These are phyloP conservation scores for Perdita meconis DNA, from an alignment of 2,888 invertebrate genomes.

Conservation along the genomic window DNA sequence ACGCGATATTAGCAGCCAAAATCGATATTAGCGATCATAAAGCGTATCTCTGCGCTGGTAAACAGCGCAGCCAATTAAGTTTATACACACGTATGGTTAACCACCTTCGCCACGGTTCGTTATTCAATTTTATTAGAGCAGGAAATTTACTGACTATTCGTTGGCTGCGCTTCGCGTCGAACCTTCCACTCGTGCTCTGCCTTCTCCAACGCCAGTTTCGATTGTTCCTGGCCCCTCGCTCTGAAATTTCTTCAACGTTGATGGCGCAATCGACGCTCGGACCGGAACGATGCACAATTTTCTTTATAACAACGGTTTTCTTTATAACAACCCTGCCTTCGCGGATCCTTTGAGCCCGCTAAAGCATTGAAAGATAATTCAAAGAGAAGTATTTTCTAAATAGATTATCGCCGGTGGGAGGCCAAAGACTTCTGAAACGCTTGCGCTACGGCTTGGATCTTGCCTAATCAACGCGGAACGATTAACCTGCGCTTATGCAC, in stretches of 20 bases:
- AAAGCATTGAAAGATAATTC: neutral
- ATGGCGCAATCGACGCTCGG: neutral
- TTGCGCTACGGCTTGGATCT: too few species aligned
- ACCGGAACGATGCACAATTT: neutral
- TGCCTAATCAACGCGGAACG: too few species aligned
- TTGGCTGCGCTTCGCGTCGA: slow-evolving; percentile 22
- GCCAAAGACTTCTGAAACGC: neutral
- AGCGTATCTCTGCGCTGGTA: slow-evolving; percentile 1
- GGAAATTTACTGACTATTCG: slow-evolving; percentile 9
- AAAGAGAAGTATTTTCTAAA: neutral
- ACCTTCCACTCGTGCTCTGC: slow-evolving; percentile 4
- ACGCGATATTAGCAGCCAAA: neutral
- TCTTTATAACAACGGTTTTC: neutral
- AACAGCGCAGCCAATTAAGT: slow-evolving; percentile 11
- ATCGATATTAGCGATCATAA: slow-evolving; percentile 4
- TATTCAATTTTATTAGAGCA: slow-evolving; percentile 25
- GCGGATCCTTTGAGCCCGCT: too few species aligned
- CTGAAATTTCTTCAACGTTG: neutral
- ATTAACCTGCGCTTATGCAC: too few species aligned
- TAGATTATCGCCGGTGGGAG: neutral
- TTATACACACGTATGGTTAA: slow-evolving; percentile 13
- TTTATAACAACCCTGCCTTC: neutral
- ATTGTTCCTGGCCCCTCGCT: neutral
- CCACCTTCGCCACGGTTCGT: slow-evolving; percentile 10
- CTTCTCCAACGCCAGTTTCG: neutral